Base-by-base conservation (phyloP, 2,888 invertebrate genomes). In the Oxyteleia sp. region DNA sequence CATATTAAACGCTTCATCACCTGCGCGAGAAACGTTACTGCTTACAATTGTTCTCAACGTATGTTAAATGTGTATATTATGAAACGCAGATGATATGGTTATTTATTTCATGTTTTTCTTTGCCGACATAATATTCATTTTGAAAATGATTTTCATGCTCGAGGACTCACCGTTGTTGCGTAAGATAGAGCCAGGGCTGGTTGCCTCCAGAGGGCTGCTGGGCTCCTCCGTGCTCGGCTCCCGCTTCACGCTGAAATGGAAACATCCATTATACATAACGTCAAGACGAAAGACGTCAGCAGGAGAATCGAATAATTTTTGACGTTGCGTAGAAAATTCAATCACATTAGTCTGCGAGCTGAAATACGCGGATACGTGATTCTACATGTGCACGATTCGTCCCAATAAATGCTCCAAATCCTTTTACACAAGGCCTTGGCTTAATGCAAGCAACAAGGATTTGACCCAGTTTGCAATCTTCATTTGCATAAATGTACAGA, bases 161-260 rank as follows among this genome's bases (percentile, higher is more conserved):
- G 53, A 76, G 38, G 78, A 90, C 93, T 93, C 88, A 93, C 93
- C 93, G 89, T 91, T 92, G 90, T 92, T 93, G 89, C 92, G 92
- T 85, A 93, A 88, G 87, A 92, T 93, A 81, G 93, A 93, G 74
- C 91, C 92, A 63, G 93, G 93, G 87, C 93, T 93, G 88, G 91
- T 91, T 72, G 93, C 92, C 89, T 93, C 93, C 76, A 93, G 89
- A 89, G 92, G 92, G 87, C 92, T 93, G 90, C 82, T 82, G 45
- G 84, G 84, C 75, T 93, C 92, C 86, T 93, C 92, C 86, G 89
- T 89, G 87, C 90, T 91, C 75, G 92, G 92, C 87, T 93, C 92
- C 87, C 90, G 91, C 87, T 93, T 93, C 86, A 93, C 93, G 85
- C 93, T 93, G 89, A 87, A 92, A 90, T 88, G 84, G 81, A 90